These are phyloP conservation scores for Drosophila rubida DNA, from an alignment of 2,888 invertebrate genomes.

Conservation along the genomic window DNA sequence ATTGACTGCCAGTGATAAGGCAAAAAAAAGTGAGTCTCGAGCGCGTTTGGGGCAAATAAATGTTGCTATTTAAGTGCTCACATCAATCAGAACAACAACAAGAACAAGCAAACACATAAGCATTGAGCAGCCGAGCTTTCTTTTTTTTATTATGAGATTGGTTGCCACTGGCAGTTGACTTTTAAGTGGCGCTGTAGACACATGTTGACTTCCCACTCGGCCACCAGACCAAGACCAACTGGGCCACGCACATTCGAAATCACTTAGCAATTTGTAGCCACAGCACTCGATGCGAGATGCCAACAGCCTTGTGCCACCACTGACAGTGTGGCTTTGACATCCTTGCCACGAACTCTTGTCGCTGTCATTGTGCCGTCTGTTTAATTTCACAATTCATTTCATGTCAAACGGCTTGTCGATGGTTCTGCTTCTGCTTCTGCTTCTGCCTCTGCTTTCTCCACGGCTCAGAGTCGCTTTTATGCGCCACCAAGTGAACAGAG, in stretches of 20 bases:
- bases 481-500: conserved; percentile 11
- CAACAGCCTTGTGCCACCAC: conserved; percentile 15
- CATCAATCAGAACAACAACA: conserved; percentile 17
- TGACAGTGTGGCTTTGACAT: conserved; percentile 23
- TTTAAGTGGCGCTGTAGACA: conserved; percentile 52
- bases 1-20: conserved; percentile 4
- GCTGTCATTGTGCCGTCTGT: conserved; percentile 59
- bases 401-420: conserved; percentile 75
- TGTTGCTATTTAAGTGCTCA: conserved; percentile 12
- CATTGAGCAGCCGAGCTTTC: conserved; percentile 23
- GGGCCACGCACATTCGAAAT: conserved; percentile 43
- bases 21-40: conserved; percentile 4
- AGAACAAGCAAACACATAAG: conserved; percentile 1
- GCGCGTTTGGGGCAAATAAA: conserved; percentile 3
- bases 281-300: conserved; percentile 12
- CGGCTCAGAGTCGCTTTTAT: conserved; percentile 36
- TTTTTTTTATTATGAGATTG: conserved; percentile 48
- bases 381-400: conserved; percentile 81
- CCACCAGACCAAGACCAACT: background rate
- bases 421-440: conserved; percentile 24
- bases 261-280: conserved; percentile 68
- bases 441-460: conserved; percentile 5
- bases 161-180: conserved; percentile 59
- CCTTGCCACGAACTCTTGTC: conserved; percentile 27
- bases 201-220: conserved; percentile 53